Conservation (phyloP, 1,140 invertebrate genomes). For the Drosophila fuyamai region DNA sequence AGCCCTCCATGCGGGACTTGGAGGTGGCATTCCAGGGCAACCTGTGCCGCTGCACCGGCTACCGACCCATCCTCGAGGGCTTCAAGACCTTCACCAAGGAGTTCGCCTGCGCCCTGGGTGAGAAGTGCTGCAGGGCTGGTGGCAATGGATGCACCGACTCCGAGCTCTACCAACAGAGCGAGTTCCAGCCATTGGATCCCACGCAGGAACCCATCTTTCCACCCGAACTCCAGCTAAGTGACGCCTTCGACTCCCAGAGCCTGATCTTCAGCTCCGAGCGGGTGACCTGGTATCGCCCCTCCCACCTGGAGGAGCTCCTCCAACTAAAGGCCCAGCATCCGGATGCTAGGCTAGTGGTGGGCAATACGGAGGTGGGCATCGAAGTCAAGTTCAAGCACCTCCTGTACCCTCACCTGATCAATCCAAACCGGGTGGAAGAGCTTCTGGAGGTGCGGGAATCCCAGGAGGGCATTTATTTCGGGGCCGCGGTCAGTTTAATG, state of each 20-base stretch:
- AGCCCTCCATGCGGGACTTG: conserved; percentile 90
- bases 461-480: conserved; percentile 89
- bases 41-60: conserved; percentile 95
- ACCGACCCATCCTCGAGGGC: conserved; percentile 95
- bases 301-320: conserved; percentile 89
- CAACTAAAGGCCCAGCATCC: conserved; percentile 90
- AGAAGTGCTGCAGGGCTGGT: conserved; percentile 74
- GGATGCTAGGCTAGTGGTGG: conserved; percentile 93
- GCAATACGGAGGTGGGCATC: conserved; percentile 97
- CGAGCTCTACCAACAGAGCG: conserved; percentile 87
- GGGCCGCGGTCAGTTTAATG: conserved; percentile 92
- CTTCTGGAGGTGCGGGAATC: conserved; percentile 87
- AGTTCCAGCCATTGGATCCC: conserved; percentile 92
- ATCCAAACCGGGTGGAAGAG: conserved; percentile 91
- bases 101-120: conserved; percentile 88
- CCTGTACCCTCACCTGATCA: conserved; percentile 92
- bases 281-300: conserved; percentile 93
- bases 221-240: conserved; percentile 92
- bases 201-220: conserved; percentile 98
- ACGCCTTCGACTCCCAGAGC: conserved; percentile 87
- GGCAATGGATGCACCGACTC: conserved; percentile 75
- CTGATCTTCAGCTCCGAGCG: conserved; percentile 89
- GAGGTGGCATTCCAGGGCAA: conserved; percentile 96
- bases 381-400: conserved; percentile 96
- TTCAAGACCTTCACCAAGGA: conserved; percentile 93